Evolutionary conservation across 2,113 vertebrate genomes (phyloP).

Genomic region (Nycticryphes semicollaris): DNA sequence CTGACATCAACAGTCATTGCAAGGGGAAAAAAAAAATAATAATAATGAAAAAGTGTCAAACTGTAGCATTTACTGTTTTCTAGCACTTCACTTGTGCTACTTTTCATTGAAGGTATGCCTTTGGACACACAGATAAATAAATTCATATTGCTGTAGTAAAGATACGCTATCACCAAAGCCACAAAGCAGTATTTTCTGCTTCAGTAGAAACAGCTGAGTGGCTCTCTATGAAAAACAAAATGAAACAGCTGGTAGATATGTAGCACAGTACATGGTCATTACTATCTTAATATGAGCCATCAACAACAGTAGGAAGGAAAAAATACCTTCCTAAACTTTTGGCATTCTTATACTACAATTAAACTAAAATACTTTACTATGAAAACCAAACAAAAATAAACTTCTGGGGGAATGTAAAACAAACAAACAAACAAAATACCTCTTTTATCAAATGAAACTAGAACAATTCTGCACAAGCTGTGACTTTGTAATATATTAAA

Average conservation of each 20-base stretch:
- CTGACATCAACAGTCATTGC: not conserved
- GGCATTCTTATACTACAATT: not conserved
- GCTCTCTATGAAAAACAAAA: not conserved
- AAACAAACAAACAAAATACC: not conserved
- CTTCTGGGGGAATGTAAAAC: not conserved
- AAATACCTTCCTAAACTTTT: not conserved
- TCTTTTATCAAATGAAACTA: not conserved
- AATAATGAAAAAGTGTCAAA: not conserved
- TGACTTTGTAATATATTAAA: not conserved
- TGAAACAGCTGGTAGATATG: not conserved
- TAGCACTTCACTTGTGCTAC: not conserved
- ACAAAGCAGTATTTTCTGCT: not conserved
- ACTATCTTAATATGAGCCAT: not conserved
- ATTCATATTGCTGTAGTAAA: not conserved
- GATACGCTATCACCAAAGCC: not conserved
- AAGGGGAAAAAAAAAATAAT: not conserved
- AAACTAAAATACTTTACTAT: not conserved
- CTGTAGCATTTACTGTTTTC: not conserved
- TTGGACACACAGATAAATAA: not conserved
- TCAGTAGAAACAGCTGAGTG: not conserved
- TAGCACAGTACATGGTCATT: not conserved
- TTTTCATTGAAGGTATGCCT: not conserved
- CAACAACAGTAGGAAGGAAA: not conserved
- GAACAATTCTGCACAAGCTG: not conserved
- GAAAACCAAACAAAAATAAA: not conserved